Percentiles rank a stretch among this genome's conserved stretches.
phyloP scores from a whole-genome alignment of 2,113 vertebrate genomes.

The Alectura lathami region DNA sequence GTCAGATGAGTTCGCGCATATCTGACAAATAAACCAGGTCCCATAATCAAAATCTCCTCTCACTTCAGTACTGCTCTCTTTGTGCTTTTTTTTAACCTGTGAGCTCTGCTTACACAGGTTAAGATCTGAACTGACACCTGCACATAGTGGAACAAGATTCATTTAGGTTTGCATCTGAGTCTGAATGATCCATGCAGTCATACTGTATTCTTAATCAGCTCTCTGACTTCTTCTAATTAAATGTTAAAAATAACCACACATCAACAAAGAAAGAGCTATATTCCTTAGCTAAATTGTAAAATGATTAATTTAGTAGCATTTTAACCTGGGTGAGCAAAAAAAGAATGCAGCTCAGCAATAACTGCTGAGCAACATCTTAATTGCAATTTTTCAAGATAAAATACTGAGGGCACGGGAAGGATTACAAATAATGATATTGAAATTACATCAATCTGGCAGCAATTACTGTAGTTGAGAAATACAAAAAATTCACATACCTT shows the following conservation, averaged over 20 bases:
- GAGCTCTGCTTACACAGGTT: not conserved
- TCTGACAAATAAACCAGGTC: not conserved
- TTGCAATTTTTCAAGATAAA: constrained; percentile 41
- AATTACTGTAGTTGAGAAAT: constrained; percentile 29
- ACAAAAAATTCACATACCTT: not conserved
- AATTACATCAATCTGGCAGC: constrained; percentile 39
- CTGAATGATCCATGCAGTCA: not conserved
- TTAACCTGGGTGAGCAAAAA: not conserved
- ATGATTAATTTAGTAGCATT: not conserved
- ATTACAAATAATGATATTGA: constrained; percentile 48
- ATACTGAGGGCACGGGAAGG: not conserved
- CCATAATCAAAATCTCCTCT: not conserved
- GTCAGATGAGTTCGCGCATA: not conserved
- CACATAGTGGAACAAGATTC: not conserved
- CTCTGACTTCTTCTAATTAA: constrained; percentile 4
- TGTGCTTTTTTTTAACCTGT: too few species aligned
- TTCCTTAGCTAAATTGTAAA: not conserved
- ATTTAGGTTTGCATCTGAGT: not conserved
- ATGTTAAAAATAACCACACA: not conserved
- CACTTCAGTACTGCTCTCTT: not conserved
- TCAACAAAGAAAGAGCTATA: not conserved
- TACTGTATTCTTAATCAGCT: not conserved
- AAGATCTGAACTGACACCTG: not conserved
- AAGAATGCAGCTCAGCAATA: constrained; percentile 26
- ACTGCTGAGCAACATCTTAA: constrained; percentile 41